Base-by-base conservation (phyloP, 2,888 invertebrate genomes). In the Harpagoxenus sublaevis region DNA sequence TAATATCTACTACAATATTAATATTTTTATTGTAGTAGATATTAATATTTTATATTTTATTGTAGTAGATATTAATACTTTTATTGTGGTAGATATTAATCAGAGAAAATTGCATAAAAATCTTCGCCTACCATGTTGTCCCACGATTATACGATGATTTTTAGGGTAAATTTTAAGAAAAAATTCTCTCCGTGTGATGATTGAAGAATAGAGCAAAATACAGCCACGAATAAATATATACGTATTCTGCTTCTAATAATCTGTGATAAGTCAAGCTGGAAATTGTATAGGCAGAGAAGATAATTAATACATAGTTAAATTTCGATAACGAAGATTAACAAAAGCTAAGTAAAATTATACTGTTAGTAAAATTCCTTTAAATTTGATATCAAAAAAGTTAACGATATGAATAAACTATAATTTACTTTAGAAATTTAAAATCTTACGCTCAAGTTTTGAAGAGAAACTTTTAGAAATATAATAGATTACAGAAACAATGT, bases 401-500 rank as follows among this genome's bases (percentile, higher is more conserved):
- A 60, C 48, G 15, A 53, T 18, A 8, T 28, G 4, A 66, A 28
- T 10, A 23, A 42, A 23, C 3, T 42, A 6, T 42, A 23, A 42
- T 23, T 42, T 42, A 63, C 18, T 45, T 18, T 23, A 8, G 9
- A 23, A 23, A 3, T 23, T 48, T 1, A 39, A 57, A 42, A 42
- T 10, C 12, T 23, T 57, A 35, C 35, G 35, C 6, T 35, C 10
- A 23, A 53, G 15, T 60, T 73, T 73, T 15, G 15, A 39, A 35
- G 2, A 15, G 6, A 10, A 45, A n/a, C 39, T 28, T 53, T 39
- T 3, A 6, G 15, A 18, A 55, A 28, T 23, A 23, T 39, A 3
- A 28, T 3, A 35, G n/a, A 51, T 31, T 18, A 31, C 48, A 18
- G 15, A 55, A 31, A 66, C 70, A 79, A 60, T 70, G 28, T 79